Evolutionary conservation across 1,140 invertebrate genomes (phyloP), one percentile per base, ranked within the genome.

Genomic region (Hypothenemus hampei): DNA sequence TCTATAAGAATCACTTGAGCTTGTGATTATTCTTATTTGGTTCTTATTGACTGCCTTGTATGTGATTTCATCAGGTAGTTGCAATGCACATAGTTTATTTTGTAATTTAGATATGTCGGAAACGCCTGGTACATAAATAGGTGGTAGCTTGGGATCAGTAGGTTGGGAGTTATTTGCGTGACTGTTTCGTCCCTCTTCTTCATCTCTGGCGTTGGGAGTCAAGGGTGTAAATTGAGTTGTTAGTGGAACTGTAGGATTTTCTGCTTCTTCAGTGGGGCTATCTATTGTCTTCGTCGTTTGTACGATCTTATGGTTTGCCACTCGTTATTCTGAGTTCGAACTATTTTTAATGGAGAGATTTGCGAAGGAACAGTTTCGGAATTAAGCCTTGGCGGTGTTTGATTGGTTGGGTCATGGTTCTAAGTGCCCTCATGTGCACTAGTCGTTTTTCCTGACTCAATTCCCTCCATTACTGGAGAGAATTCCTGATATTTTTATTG

Each of bases 1-100:
- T 50, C 37, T 50, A 20, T 40, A 57, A 13, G 54, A 16, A 4
- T 57, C 46, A 22, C n/a, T 6, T 16, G 23, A 47, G n/a, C 23
- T 3, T 7, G 33, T n/a, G 13, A 23, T 48, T 7, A 57, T 49
- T 40, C 48, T 57, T 22, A 57, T 29, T 29, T 29, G 26, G 6
- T 29, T 29, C n/a, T 29, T 29, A n/a, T 29, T 29, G n/a, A 29
- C 6, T 7, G 26, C n/a, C n/a, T 29, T 29, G 26, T n/a, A 29
- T 6, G 26, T 29, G 26, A 29, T n/a, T n/a, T 29, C 26, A 6
- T n/a, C 26, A 7, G 6, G 26, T 29, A 29, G 26, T n/a, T 29
- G 26, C 26, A 29, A 29, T 6, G 6, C n/a, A 29, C 26, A n/a
- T 29, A 29, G 26, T 29, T 29, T n/a, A 7, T 29, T n/a, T 29